A percentile compares a stretch with the other conserved stretches of the same genome.
Conservation (phyloP, 2,888 invertebrate species). For the Xylota segnis region DNA sequence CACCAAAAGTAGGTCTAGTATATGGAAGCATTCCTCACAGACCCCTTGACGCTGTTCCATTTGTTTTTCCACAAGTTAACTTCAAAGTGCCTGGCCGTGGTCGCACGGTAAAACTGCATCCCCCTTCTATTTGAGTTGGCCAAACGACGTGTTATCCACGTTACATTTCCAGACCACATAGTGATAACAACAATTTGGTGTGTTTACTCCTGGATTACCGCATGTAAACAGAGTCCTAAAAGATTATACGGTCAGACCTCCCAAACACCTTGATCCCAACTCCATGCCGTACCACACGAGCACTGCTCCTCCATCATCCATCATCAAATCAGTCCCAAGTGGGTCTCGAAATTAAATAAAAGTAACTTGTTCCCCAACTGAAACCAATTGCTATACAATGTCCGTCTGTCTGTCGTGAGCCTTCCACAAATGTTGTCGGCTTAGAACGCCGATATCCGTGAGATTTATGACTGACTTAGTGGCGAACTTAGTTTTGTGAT, state of each 20-base stretch:
- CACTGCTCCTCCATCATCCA: conserved; percentile 20
- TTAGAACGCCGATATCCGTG: conserved; percentile 38
- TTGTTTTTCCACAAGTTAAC: conserved; percentile 7
- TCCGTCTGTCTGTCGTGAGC: conserved; percentile 40
- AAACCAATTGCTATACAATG: conserved; percentile 20
- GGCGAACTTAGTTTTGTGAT: conserved; percentile 50
- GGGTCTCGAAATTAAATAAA: conserved; percentile 7
- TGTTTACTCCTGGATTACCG: conserved; percentile 45
- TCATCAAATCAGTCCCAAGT: conserved; percentile 19
- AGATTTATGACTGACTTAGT: conserved; percentile 51
- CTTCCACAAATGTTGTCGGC: conserved; percentile 40
- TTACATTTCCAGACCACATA: conserved; percentile 18
- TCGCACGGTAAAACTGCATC: conserved; percentile 2
- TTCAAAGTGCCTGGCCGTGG: conserved; percentile 41
- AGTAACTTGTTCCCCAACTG: conserved; percentile 32
- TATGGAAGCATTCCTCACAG: neutral
- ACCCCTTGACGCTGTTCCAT: conserved; percentile 38
- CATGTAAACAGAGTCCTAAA: conserved; percentile 39
- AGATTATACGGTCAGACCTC: conserved; percentile 46
- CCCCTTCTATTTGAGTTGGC: conserved; percentile 12
- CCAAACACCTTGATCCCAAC: conserved; percentile 50
- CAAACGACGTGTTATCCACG: conserved; percentile 5
- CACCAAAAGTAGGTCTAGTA: conserved; percentile 22
- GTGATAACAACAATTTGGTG: conserved; percentile 37
- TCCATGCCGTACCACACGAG: conserved; percentile 12